Evolutionary conservation across 2,113 vertebrate genomes (phyloP).

Genomic region (Ceuthmochares aereus): DNA sequence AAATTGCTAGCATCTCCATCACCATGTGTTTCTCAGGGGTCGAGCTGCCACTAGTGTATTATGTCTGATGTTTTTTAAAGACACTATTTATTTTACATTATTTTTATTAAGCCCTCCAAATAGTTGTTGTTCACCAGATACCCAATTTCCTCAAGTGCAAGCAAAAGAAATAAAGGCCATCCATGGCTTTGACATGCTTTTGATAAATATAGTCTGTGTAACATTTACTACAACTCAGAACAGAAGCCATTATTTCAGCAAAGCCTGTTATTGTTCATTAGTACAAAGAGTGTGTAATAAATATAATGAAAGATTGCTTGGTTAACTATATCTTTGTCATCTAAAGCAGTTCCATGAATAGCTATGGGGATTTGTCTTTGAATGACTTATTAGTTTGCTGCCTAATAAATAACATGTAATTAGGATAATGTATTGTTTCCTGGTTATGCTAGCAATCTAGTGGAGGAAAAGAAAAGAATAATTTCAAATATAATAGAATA

Average conservation of each 20-base stretch:
- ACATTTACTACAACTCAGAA: constrained; percentile 64
- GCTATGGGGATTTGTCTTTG: constrained; percentile 80
- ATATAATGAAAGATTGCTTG: constrained; percentile 79
- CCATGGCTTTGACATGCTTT: constrained; percentile 31
- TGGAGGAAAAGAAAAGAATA: constrained; percentile 69
- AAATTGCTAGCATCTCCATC: constrained; percentile 14
- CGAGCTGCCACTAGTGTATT: not conserved
- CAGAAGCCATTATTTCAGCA: constrained; percentile 73
- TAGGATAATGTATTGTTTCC: constrained; percentile 81
- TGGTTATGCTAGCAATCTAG: constrained; percentile 68
- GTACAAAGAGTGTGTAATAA: constrained; percentile 80
- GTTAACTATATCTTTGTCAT: constrained; percentile 82
- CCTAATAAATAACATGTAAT: constrained; percentile 84
- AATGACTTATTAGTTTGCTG: constrained; percentile 80
- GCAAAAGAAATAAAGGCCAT: constrained; percentile 65
- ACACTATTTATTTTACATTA: constrained; percentile 58
- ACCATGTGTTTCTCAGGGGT: constrained; percentile 12
- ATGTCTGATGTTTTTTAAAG: constrained; percentile 30
- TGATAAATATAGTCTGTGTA: constrained; percentile 72
- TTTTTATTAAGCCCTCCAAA: constrained; percentile 60
- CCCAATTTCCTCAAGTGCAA: constrained; percentile 49
- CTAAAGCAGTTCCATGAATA: constrained; percentile 78
- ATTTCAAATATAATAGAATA: constrained; percentile 75
- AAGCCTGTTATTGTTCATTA: constrained; percentile 83
- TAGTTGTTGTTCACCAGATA: constrained; percentile 42